Percentiles rank a stretch among this genome's conserved stretches.
Evolutionary conservation across 1,140 invertebrate species (phyloP).

Genomic region (Drosophila grimshawi): DNA sequence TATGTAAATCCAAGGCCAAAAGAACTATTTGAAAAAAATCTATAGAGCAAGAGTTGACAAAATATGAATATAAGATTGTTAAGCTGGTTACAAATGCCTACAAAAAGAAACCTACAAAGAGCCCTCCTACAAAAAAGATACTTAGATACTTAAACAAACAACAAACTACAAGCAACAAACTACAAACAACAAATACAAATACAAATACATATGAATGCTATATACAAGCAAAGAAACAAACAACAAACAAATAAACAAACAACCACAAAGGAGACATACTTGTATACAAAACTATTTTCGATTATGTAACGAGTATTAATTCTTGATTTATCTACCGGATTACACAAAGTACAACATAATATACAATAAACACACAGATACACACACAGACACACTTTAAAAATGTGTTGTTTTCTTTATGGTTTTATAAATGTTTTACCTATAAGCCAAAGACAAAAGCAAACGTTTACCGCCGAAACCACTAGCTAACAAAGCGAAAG

Average conservation of each 20-base stretch:
- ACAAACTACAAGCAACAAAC: constrained; percentile 4
- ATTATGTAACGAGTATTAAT: constrained; percentile 51
- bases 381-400: constrained; percentile 8
- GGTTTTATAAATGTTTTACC: constrained; percentile 29
- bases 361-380: constrained; percentile 31
- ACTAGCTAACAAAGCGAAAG: constrained; percentile 30
- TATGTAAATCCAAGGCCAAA: constrained; percentile 59
- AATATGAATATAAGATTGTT: constrained; percentile 27
- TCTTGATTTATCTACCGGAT: constrained; percentile 38
- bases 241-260: constrained; percentile 50
- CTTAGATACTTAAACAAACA: constrained; percentile 6
- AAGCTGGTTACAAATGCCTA: constrained; percentile 36
- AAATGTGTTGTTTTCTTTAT: constrained; percentile 44
- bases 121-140: constrained; percentile 24
- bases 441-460: constrained; percentile 61
- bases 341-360: constrained; percentile 12
- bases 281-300: constrained; percentile 58
- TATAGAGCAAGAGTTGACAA: constrained; percentile 1
- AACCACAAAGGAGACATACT: constrained; percentile 20
- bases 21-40: neutral
- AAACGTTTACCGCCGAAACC: constrained; percentile 50
- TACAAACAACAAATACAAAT: constrained; percentile 18
- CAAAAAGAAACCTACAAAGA: constrained; percentile 29
- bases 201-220: constrained; percentile 63
- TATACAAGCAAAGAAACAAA: constrained; percentile 60